Percentiles rank a stretch among this genome's conserved stretches.
These are phyloP conservation scores for Thamnophis sirtalis DNA, from an alignment of 2,113 vertebrate species.

Conservation along the genomic window DNA sequence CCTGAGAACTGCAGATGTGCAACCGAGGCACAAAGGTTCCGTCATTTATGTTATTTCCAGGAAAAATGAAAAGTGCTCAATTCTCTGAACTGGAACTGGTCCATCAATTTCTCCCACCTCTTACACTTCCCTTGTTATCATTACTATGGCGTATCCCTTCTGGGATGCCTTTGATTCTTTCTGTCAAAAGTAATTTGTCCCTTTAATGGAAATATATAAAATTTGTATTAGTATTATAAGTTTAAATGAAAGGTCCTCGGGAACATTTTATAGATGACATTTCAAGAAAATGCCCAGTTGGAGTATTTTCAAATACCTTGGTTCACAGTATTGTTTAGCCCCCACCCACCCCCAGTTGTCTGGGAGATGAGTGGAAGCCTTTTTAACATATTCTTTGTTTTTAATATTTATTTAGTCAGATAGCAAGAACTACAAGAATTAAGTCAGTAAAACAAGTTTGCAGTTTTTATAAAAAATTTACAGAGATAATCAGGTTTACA, in stretches of 20 bases:
- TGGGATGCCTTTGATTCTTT: constrained; percentile 56
- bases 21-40: constrained; percentile 55
- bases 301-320: constrained; percentile 58
- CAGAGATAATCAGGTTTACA: neutral
- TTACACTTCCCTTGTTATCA: constrained; percentile 59
- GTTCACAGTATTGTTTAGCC: constrained; percentile 38
- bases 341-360: too few relatives aligned
- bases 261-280: constrained; percentile 50
- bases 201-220: constrained; percentile 66
- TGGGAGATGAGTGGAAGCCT: neutral
- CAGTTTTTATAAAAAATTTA: neutral
- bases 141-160: constrained; percentile 61
- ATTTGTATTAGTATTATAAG: constrained; percentile 62
- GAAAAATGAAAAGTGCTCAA: constrained; percentile 61
- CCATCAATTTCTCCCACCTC: constrained; percentile 62
- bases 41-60: constrained; percentile 71
- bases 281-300: neutral
- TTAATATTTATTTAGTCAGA: neutral
- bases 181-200: constrained; percentile 64
- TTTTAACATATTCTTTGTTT: neutral
- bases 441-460: neutral
- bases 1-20: constrained; percentile 65
- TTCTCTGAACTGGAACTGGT: constrained; percentile 59
- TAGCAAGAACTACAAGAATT: neutral
- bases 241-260: constrained; percentile 54